These are phyloP conservation scores for Cherax destructor DNA, from an alignment of 1,140 invertebrate genomes.

Conservation along the genomic window DNA sequence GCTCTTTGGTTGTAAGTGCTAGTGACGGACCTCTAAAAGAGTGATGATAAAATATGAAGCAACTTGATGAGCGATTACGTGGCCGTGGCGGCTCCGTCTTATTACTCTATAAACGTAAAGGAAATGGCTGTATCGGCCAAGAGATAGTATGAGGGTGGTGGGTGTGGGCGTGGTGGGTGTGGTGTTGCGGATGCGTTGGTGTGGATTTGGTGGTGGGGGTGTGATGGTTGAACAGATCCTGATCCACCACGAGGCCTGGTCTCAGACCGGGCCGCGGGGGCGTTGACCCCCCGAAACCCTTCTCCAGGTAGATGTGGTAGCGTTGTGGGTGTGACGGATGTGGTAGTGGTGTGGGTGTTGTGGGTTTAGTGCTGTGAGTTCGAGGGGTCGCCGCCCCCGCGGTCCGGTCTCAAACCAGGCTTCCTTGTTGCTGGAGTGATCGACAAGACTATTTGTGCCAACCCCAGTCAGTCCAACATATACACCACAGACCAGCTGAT, in stretches of 20 bases:
- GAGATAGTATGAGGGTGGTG: background rate
- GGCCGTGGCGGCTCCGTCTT: background rate
- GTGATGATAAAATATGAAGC: background rate
- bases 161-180: background rate
- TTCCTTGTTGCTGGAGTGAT: too few relatives aligned
- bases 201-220: background rate
- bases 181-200: background rate
- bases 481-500: too few relatives aligned
- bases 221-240: background rate
- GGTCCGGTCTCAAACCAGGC: too few relatives aligned
- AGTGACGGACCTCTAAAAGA: background rate
- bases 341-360: too few relatives aligned
- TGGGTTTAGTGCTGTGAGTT: background rate
- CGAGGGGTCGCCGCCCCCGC: background rate
- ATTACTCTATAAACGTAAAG: background rate
- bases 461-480: too few relatives aligned
- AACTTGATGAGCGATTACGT: conserved; percentile 11
- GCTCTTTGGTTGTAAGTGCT: background rate
- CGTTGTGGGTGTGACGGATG: too few relatives aligned
- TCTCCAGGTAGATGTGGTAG: background rate
- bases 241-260: too few relatives aligned
- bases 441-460: too few relatives aligned
- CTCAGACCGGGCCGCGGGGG: too few relatives aligned
- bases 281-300: too few relatives aligned
- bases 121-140: background rate